Conservation (phyloP, 2,113 vertebrate genomes). For the Dasyurus viverrinus region DNA sequence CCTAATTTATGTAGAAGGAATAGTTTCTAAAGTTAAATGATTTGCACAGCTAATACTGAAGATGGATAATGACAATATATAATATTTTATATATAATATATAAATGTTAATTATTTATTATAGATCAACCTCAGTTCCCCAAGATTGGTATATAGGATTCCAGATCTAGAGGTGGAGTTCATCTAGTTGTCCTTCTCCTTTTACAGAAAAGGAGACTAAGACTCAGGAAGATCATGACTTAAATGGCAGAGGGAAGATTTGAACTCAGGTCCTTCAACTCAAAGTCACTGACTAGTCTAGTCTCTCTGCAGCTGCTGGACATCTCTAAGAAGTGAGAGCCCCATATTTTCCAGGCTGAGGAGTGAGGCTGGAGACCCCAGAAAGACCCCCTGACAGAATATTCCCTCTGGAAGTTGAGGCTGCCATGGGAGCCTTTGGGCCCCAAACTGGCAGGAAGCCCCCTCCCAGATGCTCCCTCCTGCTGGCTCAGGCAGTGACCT, state of each 20-base stretch:
- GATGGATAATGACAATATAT: too few relatives aligned
- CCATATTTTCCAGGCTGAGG: not conserved
- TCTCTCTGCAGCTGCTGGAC: not conserved
- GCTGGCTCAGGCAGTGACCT: not conserved
- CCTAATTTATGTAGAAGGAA: too few relatives aligned
- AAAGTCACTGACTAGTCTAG: not conserved
- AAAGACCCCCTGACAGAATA: not conserved
- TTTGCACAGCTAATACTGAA: too few relatives aligned
- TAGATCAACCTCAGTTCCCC: too few relatives aligned
- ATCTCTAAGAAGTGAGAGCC: not conserved
- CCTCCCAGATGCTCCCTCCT: conserved; percentile 13
- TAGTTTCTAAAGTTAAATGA: too few relatives aligned
- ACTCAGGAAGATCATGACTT: not conserved
- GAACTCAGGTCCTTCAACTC: not conserved
- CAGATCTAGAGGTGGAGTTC: not conserved
- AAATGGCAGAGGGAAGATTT: not conserved
- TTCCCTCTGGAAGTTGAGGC: not conserved
- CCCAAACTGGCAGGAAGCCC: not conserved
- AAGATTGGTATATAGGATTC: not conserved
- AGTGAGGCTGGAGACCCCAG: not conserved
- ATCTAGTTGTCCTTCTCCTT: not conserved
- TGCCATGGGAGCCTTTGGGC: not conserved
- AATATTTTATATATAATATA: too few relatives aligned
- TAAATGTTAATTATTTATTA: too few relatives aligned
- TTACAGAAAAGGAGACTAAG: not conserved